Percentiles rank a stretch among this genome's conserved stretches.
Conservation (phyloP, 2,113 vertebrate genomes). For the Sinosuthora webbiana region DNA sequence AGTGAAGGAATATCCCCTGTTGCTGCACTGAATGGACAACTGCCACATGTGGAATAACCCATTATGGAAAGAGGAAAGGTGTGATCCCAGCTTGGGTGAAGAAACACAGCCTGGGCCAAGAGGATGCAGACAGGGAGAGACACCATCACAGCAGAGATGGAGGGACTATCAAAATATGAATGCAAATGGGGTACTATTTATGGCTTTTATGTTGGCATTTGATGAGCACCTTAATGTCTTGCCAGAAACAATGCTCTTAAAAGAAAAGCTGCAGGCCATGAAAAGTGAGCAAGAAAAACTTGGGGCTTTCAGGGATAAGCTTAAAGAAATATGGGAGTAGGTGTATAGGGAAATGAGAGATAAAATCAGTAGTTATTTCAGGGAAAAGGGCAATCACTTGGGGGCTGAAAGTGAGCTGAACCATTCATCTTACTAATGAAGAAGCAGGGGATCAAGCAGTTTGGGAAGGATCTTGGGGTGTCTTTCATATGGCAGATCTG, state of each 20-base stretch:
- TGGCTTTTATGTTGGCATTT: conserved; percentile 13
- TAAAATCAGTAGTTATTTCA: conserved; percentile 42
- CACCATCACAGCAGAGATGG: not conserved
- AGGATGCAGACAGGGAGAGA: not conserved
- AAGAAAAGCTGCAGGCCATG: conserved; percentile 47
- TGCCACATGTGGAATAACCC: not conserved
- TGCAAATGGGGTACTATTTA: conserved; percentile 19
- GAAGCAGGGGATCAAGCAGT: not conserved
- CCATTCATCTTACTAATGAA: not conserved
- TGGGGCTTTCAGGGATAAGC: conserved; percentile 28
- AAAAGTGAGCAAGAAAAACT: not conserved
- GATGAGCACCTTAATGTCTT: conserved; percentile 50
- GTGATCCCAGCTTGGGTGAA: not conserved
- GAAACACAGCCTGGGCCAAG: not conserved
- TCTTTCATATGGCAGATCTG: not conserved
- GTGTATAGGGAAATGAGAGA: conserved; percentile 40
- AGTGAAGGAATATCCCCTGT: not conserved
- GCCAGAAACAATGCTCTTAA: conserved; percentile 47
- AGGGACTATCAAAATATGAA: not conserved
- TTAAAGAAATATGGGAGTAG: conserved; percentile 10
- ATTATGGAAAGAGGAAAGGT: not conserved
- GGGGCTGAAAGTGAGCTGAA: not conserved
- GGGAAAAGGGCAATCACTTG: conserved; percentile 38
- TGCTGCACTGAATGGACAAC: not conserved
- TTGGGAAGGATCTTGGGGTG: not conserved